Percentiles rank a stretch among this genome's conserved stretches.
phyloP scores from a whole-genome alignment of 2,797 vertebrate genomes.

The Galago senegalensis region DNA sequence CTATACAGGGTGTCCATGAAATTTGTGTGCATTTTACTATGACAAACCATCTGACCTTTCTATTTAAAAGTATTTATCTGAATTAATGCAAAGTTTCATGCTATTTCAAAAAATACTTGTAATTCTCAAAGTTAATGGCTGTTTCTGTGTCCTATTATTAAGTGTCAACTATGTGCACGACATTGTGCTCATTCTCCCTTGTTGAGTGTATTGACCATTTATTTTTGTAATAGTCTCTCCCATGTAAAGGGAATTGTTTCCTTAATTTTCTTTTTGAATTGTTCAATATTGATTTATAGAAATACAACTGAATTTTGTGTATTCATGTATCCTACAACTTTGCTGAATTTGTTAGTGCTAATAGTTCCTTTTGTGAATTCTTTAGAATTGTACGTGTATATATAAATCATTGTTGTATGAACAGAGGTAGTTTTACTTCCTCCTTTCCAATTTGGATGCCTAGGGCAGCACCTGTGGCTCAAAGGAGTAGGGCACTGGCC shows the following conservation, averaged over 20 bases:
- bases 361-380: background rate
- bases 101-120: background rate
- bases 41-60: background rate
- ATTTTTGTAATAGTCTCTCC: background rate
- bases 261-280: background rate
- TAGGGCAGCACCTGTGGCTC: no score
- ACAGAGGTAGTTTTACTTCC: background rate
- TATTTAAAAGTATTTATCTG: constrained; percentile 48
- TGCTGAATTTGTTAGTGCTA: background rate
- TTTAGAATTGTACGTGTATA: background rate
- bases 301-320: background rate
- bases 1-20: no score
- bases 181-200: constrained; percentile 18
- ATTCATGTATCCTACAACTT: background rate
- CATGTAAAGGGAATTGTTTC: background rate
- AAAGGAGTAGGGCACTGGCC: no score
- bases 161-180: background rate
- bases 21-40: no score
- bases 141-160: background rate
- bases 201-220: background rate
- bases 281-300: background rate
- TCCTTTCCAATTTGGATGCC: background rate
- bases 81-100: constrained; percentile 23
- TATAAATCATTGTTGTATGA: background rate
- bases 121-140: constrained; percentile 40